Evolutionary conservation across 2,113 vertebrate genomes (phyloP).

Genomic region (Apus apus): DNA sequence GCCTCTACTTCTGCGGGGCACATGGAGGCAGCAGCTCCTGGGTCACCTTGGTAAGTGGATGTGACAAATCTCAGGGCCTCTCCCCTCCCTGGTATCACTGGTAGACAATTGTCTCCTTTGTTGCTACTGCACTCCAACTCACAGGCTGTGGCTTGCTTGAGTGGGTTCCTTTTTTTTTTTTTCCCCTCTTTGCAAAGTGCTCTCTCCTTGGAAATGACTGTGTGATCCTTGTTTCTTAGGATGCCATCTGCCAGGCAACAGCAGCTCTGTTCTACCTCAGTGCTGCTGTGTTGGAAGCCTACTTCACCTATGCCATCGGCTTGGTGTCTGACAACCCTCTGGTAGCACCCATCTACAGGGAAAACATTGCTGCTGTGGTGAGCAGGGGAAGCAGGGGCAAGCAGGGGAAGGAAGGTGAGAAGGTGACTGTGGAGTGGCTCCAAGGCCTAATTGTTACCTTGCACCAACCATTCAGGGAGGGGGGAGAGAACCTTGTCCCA

Average conservation of each 20-base stretch:
- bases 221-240: constrained; percentile 61
- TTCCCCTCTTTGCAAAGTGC: rapidly evolving
- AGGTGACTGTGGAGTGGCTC: not conserved
- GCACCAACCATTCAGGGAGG: not conserved
- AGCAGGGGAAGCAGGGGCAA: not conserved
- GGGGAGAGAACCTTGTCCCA: rapidly evolving
- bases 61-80: too few relatives aligned
- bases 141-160: not conserved
- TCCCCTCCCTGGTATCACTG: not conserved
- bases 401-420: not conserved
- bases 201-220: not conserved
- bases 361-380: constrained; percentile 83
- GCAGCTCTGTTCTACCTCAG: constrained; percentile 84
- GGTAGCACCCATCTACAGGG: not conserved
- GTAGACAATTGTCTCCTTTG: not conserved
- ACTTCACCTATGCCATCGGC: rapidly evolving
- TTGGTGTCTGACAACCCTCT: rapidly evolving
- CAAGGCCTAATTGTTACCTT: not conserved
- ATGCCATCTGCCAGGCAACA: constrained; percentile 74
- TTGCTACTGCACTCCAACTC: not conserved
- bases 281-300: constrained; percentile 75
- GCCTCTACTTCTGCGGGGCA: constrained; percentile 5
- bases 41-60: constrained; percentile 63
- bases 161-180: not conserved
- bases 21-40: constrained; percentile 46